Conservation (phyloP, 2,113 vertebrate species). For the Gavia stellata region DNA sequence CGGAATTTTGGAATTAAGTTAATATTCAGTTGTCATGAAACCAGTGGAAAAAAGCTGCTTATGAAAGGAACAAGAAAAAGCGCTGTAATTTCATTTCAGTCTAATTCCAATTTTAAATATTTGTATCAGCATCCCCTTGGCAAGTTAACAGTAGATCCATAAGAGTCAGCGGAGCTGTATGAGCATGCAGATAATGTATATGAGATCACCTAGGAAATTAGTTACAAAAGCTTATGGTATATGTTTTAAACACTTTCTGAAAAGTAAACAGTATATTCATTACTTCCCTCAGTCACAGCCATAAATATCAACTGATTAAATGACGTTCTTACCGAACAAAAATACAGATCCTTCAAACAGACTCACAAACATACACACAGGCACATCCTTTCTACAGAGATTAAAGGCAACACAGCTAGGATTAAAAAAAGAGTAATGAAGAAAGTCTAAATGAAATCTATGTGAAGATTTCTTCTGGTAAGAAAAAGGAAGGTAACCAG, state of each 20-base stretch:
- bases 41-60: neutral
- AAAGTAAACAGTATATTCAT: neutral
- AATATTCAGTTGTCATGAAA: constrained; percentile 21
- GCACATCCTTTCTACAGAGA: neutral
- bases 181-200: neutral
- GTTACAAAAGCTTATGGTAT: neutral
- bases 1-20: constrained; percentile 32
- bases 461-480: neutral
- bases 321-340: neutral
- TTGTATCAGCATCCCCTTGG: neutral
- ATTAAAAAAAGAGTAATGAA: neutral
- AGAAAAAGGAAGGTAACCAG: neutral
- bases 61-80: neutral
- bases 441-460: neutral
- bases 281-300: neutral
- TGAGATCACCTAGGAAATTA: neutral
- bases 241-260: neutral
- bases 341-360: neutral
- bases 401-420: neutral
- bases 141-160: neutral
- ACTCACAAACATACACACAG: neutral
- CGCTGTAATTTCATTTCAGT: neutral
- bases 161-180: neutral
- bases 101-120: neutral
- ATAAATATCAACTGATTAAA: neutral